Evolutionary conservation across 35 echinoderm and acorn worm genomes (phyloP).

Genomic region (Amphiura filiformis): DNA sequence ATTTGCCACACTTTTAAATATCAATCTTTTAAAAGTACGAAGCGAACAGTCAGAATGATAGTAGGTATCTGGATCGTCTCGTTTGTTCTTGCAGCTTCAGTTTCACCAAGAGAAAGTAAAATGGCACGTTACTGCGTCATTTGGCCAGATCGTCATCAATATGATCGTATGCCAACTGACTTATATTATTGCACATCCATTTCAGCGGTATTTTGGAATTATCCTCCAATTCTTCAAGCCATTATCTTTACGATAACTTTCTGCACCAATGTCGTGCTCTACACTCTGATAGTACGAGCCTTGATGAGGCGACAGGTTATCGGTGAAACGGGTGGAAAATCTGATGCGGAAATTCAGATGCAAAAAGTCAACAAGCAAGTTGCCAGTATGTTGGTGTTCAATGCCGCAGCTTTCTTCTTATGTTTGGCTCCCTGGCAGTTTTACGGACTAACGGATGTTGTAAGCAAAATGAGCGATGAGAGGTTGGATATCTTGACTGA

Average conservation of each 20-base stretch:
- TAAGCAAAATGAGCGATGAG: background rate
- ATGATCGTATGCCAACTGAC: conserved; percentile 12
- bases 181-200: background rate
- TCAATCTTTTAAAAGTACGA: background rate
- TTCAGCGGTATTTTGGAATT: background rate
- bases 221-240: conserved; percentile 1
- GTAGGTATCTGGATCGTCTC: background rate
- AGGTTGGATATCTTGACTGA: background rate
- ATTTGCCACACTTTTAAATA: conserved; percentile 34
- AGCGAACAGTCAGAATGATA: conserved; percentile 11
- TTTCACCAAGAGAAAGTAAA: background rate
- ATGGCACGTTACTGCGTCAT: background rate
- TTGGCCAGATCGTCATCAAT: background rate
- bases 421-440: conserved; percentile 29
- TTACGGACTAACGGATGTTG: background rate
- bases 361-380: conserved; percentile 31
- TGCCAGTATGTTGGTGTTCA: conserved; percentile 32
- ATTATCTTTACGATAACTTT: conserved; percentile 26
- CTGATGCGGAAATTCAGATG: background rate
- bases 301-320: conserved; percentile 1
- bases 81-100: background rate
- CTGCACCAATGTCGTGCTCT: conserved; percentile 16
- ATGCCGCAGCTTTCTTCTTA: conserved; percentile 43
- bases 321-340: background rate
- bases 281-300: conserved; percentile 19